Percentiles rank a stretch among this genome's conserved stretches.
These are phyloP conservation scores for Orthonyx spaldingii DNA, from an alignment of 2,113 vertebrate genomes.

Conservation along the genomic window DNA sequence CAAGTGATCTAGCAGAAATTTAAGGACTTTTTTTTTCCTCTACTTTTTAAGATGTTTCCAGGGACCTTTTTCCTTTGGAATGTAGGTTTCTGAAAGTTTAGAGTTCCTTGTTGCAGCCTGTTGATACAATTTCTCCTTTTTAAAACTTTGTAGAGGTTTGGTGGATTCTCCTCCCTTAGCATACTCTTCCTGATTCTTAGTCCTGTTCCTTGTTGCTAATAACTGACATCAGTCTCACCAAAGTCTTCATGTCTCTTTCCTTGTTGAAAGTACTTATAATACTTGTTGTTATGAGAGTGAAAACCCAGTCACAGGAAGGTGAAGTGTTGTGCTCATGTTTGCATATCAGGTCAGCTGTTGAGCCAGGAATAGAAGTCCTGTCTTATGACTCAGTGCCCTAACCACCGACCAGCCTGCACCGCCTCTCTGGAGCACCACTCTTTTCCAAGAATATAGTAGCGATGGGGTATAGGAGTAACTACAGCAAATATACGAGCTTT, in stretches of 20 bases:
- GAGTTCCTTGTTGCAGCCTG: not conserved
- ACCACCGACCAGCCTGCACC: not conserved
- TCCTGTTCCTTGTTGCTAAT: not conserved
- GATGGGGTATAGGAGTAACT: not conserved
- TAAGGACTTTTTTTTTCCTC: not conserved
- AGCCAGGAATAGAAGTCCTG: constrained; percentile 50
- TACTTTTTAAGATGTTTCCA: not conserved
- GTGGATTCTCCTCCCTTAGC: not conserved
- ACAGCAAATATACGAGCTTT: not conserved
- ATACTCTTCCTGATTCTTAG: not conserved
- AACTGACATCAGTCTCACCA: not conserved
- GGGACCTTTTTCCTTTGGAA: not conserved
- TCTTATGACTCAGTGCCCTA: constrained; percentile 46
- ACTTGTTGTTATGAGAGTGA: not conserved
- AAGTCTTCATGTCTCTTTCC: not conserved
- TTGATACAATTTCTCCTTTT: not conserved
- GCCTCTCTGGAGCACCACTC: not conserved
- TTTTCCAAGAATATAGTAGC: constrained; percentile 21
- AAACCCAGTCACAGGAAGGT: constrained; percentile 37
- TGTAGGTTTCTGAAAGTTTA: not conserved
- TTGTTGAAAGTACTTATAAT: not conserved
- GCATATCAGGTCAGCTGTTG: constrained; percentile 32
- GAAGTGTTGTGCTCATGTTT: constrained; percentile 14
- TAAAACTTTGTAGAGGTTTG: not conserved
- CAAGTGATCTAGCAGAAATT: not conserved